Evolutionary conservation across 2,113 vertebrate species (phyloP).

Genomic region (Cyrtonyx montezumae): DNA sequence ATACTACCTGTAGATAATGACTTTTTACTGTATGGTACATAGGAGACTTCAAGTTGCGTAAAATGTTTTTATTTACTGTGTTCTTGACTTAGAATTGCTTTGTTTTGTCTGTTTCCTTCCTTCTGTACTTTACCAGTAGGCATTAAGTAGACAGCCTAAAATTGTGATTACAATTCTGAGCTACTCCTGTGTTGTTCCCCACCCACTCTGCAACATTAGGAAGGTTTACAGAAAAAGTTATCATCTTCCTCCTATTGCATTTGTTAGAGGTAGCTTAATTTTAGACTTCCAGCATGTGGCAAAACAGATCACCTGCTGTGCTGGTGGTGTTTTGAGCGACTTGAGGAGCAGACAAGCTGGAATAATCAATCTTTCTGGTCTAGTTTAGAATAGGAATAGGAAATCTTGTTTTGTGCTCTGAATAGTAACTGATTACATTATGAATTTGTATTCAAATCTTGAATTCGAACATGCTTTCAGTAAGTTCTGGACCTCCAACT

Average conservation of each 20-base stretch:
- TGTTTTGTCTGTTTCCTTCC: neutral
- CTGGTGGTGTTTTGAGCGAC: neutral
- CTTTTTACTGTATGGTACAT: rapidly evolving
- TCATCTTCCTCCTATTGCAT: neutral
- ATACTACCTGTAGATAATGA: neutral
- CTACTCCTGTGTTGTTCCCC: neutral
- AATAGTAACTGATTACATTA: neutral
- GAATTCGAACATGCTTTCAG: neutral
- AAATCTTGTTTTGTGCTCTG: neutral
- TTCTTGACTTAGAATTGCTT: neutral
- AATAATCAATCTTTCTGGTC: neutral
- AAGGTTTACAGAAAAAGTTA: neutral
- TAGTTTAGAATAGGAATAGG: neutral
- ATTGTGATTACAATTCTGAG: neutral
- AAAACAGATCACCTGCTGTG: neutral
- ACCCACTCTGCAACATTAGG: neutral
- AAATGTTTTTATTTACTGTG: neutral
- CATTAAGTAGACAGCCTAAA: neutral
- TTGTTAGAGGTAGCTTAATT: neutral
- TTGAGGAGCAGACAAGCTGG: neutral
- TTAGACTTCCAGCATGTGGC: neutral
- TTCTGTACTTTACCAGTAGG: neutral
- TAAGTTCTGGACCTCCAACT: neutral
- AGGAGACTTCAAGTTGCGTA: too few relatives aligned
- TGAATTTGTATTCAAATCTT: neutral